Evolutionary conservation across 2,888 invertebrate species (phyloP).

Genomic region (Calliopum simillimum): DNA sequence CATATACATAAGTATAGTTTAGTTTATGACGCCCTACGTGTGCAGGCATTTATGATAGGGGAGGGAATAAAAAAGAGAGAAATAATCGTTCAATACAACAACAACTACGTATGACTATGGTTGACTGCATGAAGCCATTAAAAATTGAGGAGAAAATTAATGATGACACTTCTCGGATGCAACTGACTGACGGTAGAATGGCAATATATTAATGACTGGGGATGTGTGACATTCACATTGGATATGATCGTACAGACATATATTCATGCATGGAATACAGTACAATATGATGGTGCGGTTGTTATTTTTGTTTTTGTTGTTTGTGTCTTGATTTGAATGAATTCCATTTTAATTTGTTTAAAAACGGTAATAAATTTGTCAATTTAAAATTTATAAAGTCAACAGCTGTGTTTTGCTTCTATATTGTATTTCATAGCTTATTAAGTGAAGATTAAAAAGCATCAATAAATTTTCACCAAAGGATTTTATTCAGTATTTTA

Average conservation of each 20-base stretch:
- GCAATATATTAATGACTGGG: constrained; percentile 21
- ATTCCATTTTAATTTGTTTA: background rate
- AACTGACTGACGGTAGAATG: constrained; percentile 28
- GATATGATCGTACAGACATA: background rate
- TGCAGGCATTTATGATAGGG: constrained; percentile 6
- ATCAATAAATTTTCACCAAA: no score
- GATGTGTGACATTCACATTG: constrained; percentile 3
- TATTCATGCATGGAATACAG: no score
- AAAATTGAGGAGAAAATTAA: constrained; percentile 28
- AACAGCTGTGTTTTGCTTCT: background rate
- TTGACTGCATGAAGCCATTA: no score
- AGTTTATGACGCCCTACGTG: background rate
- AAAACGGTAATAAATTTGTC: constrained; percentile 11
- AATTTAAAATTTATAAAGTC: background rate
- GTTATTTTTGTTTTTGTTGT: background rate
- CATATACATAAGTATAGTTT: background rate
- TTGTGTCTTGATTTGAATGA: background rate
- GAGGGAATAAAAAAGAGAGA: background rate
- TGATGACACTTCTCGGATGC: constrained; percentile 35
- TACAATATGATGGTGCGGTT: background rate
- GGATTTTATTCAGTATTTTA: no score
- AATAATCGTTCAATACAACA: no score
- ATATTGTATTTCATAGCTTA: no score
- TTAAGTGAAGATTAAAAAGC: no score
- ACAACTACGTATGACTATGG: no score